phyloP scores from a whole-genome alignment of 2,797 vertebrate genomes.

The Nyctibius grandis region DNA sequence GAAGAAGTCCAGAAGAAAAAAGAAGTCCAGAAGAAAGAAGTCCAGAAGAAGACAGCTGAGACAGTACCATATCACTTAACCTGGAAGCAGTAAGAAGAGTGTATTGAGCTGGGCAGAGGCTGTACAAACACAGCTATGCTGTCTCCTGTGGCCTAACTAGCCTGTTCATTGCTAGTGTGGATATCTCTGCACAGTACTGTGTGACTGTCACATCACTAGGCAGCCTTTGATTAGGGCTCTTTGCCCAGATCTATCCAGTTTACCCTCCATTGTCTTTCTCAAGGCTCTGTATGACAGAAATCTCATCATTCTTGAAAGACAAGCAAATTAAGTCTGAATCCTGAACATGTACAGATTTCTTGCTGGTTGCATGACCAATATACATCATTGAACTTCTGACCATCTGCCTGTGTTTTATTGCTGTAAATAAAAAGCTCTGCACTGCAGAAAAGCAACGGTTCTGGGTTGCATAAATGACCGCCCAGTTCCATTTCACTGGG shows the following conservation, averaged over 20 bases:
- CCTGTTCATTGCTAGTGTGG: not conserved
- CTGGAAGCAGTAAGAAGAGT: not conserved
- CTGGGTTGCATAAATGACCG: not conserved
- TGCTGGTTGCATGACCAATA: not conserved
- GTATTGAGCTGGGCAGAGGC: not conserved
- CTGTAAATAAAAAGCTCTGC: not conserved
- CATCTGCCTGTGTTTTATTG: not conserved
- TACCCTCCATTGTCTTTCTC: not conserved
- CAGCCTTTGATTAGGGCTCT: not conserved
- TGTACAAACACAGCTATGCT: not conserved
- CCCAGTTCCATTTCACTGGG: not conserved
- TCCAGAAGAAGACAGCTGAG: too few relatives aligned
- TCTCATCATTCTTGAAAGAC: not conserved
- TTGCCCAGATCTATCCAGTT: not conserved
- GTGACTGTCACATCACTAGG: not conserved
- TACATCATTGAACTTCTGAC: not conserved
- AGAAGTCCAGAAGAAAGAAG: not conserved
- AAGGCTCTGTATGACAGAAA: not conserved
- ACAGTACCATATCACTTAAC: fast-evolving
- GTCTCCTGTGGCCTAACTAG: not conserved
- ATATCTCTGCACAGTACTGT: not conserved
- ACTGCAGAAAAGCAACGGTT: not conserved
- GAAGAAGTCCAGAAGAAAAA: not conserved
- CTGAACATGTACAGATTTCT: not conserved
- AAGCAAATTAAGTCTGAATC: not conserved